Conservation (phyloP, 2,797 vertebrate species). For the Tympanoctomys barrerae region DNA sequence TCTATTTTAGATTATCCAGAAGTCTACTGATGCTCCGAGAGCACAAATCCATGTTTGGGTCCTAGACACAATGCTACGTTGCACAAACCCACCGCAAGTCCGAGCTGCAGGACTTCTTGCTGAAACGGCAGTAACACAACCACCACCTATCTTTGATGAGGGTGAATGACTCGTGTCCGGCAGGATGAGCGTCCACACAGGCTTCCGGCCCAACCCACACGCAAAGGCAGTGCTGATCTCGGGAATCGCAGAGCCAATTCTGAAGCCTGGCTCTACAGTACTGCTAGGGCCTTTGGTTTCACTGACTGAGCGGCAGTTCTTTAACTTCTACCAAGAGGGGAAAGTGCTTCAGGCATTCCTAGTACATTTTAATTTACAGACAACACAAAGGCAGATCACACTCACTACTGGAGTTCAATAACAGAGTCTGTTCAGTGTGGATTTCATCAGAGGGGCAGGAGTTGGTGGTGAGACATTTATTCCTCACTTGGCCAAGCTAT, state of each 20-base stretch:
- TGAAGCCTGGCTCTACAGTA: slow-evolving; percentile 27
- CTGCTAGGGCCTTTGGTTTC: background rate
- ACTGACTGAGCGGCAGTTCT: slow-evolving; percentile 21
- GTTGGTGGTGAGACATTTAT: background rate
- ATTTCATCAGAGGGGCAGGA: slow-evolving; percentile 49
- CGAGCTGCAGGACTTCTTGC: slow-evolving; percentile 3
- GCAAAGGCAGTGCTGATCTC: background rate
- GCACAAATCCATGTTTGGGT: background rate
- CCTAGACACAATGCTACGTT: slow-evolving; percentile 37
- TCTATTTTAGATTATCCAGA: slow-evolving; percentile 41
- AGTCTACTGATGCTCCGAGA: slow-evolving; percentile 27
- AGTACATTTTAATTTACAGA: slow-evolving; percentile 21
- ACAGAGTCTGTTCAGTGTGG: background rate
- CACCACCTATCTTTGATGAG: background rate
- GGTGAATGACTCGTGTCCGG: background rate
- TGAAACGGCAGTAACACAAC: background rate
- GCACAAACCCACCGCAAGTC: background rate
- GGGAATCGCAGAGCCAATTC: background rate
- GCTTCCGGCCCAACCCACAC: background rate
- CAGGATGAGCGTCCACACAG: background rate
- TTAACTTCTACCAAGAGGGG: background rate
- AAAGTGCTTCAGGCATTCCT: background rate
- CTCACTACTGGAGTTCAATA: background rate
- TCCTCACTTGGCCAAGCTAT: slow-evolving; percentile 11
- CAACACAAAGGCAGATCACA: slow-evolving; percentile 18